Base-by-base conservation (phyloP, 2,797 vertebrate species). In the Pseudomugil gertrudae region DNA sequence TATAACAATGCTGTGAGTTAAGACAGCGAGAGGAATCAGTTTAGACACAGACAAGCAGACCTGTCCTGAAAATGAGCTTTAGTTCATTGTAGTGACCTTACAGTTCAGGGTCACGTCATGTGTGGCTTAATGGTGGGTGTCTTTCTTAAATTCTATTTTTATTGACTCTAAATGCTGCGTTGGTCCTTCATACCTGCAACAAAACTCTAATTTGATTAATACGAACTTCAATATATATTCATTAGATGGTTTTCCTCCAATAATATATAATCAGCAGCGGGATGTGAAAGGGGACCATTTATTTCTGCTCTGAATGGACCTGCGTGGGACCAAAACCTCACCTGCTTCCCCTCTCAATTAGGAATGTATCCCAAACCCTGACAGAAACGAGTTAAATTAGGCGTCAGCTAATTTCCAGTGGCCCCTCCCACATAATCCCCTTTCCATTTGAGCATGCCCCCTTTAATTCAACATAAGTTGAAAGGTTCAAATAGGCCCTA, bases 281-380 rank as follows among this genome's bases (percentile, higher is more conserved):
- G 95, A 93, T 89, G 93, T 95, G 94, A 96, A 95, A 95, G 93
- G 94, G 92, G 93, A 84, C 92, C 94, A 96, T 97, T 98, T 95
- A 97, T 97, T 94, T 92, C 87, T 65, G 77, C 85, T 87, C 90
- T 97, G 96, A 98, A 99, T 95, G 93, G 95, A 94, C 85, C 95
- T 91, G 95, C 95, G 92, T 97, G 95, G 93, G 94, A 95, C 95
- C 93, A 93, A 95, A 94, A 95, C 95, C 96, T 98, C 96, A 99
- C 97, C 97, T 98, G 97, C 98, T 97, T 96, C 95, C 95, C 96
- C 93, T 95, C 95, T 98, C 97, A 98, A 98, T 98, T 98, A 96
- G 95, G 96, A 97, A 97, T 96, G 96, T 97, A 97, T 96, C 96
- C 95, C 96, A 95, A 97, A 96, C 95, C 95, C 95, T 92, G 95